Evolutionary conservation across 2,888 invertebrate genomes (phyloP).

Genomic region (Erebia aethiops): DNA sequence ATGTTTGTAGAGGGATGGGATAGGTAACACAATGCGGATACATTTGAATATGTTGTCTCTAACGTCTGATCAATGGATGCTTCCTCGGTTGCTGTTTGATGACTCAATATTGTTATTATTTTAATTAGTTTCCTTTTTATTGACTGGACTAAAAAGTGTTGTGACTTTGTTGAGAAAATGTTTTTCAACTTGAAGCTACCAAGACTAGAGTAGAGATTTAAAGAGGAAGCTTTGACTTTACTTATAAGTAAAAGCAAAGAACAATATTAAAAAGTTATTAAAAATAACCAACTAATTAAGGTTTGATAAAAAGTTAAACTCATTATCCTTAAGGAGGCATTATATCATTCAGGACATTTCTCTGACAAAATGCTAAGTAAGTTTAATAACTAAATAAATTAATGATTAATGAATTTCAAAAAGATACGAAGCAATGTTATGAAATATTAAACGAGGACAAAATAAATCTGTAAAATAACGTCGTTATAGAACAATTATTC

Average conservation of each 20-base stretch:
- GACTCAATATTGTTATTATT: background rate
- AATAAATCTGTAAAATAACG: background rate
- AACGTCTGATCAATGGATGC: conserved; percentile 36
- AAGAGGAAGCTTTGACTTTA: too few species aligned
- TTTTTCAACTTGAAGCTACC: too few species aligned
- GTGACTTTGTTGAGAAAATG: background rate
- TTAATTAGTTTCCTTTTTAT: background rate
- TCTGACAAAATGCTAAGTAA: too few species aligned
- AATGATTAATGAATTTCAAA: background rate
- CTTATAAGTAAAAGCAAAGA: too few species aligned
- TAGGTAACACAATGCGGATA: conserved; percentile 58
- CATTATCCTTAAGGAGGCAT: too few species aligned
- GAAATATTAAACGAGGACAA: background rate
- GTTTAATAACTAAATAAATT: too few species aligned
- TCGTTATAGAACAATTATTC: background rate
- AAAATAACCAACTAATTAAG: too few species aligned
- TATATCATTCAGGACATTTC: too few species aligned
- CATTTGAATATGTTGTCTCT: conserved; percentile 45
- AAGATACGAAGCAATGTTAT: background rate
- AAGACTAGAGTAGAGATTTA: too few species aligned
- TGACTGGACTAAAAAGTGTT: background rate
- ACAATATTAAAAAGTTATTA: too few species aligned
- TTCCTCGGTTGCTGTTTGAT: conserved; percentile 34
- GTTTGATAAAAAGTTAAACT: too few species aligned
- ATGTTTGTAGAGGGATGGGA: conserved; percentile 48